Conservation (phyloP, 2,113 vertebrate genomes). For the Gnathonemus echidnorhynchus region DNA sequence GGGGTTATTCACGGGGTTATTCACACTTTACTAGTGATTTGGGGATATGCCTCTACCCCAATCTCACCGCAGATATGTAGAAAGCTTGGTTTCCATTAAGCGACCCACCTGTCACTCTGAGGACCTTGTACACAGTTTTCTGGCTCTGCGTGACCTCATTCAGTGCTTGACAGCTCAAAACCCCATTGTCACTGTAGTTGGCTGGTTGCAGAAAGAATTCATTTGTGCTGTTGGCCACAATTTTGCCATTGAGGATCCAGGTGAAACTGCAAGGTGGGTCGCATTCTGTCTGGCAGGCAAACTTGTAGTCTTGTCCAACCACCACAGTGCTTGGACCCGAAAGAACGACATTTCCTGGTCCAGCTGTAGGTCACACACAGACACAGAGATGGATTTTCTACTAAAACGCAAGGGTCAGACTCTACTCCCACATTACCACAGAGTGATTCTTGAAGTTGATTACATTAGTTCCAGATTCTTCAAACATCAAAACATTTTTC, state of each 20-base stretch:
- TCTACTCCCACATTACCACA: not conserved
- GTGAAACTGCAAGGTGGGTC: conserved; percentile 1
- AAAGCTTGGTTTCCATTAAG: not conserved
- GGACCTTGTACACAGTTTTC: not conserved
- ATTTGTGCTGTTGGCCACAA: not conserved
- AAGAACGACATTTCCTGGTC: conserved; percentile 1
- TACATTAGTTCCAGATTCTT: not conserved
- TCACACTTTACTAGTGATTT: not conserved
- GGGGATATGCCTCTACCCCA: not conserved
- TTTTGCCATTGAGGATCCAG: not conserved
- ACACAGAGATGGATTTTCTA: not conserved
- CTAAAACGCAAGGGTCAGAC: not conserved
- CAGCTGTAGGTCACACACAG: conserved; percentile 5
- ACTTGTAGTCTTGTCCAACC: not conserved
- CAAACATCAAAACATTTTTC: not conserved
- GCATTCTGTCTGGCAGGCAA: not conserved
- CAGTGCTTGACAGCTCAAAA: conserved; percentile 3
- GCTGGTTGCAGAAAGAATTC: not conserved
- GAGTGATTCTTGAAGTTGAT: not conserved
- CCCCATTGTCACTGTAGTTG: not conserved
- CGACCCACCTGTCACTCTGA: conserved; percentile 4
- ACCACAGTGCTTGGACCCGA: conserved; percentile 1
- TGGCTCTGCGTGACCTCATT: not conserved
- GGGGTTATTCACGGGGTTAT: not conserved
- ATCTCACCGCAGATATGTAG: not conserved